Conservation (phyloP, 2,113 vertebrate genomes). For the Axis porcinus region DNA sequence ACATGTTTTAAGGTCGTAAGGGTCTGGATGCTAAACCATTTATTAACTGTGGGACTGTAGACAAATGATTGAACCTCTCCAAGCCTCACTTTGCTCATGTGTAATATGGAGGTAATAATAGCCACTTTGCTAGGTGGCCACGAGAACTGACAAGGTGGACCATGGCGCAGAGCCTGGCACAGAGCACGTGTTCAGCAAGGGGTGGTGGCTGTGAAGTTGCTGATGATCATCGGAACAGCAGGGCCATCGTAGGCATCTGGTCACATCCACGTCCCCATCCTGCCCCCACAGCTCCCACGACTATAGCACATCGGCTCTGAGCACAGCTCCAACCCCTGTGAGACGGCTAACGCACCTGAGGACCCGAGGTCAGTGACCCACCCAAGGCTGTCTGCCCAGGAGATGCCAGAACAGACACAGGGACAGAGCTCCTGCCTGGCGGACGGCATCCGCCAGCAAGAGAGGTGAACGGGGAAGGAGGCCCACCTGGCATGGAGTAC, state of each 20-base stretch:
- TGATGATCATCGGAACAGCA: rapidly evolving
- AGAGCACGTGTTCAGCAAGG: background rate
- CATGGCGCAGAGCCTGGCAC: background rate
- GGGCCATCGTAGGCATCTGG: rapidly evolving
- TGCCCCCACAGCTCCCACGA: background rate
- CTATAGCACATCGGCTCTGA: background rate
- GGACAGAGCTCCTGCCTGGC: rapidly evolving
- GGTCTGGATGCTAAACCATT: background rate
- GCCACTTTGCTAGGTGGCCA: background rate
- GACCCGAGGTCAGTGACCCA: background rate
- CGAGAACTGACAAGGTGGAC: background rate
- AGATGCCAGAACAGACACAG: background rate
- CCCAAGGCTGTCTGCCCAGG: too few relatives aligned
- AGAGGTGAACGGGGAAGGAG: background rate
- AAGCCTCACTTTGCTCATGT: background rate
- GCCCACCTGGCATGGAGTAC: constrained; percentile 92
- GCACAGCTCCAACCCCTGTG: background rate
- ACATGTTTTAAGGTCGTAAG: rapidly evolving
- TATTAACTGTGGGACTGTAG: background rate
- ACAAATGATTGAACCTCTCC: background rate
- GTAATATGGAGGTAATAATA: background rate
- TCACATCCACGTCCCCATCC: background rate
- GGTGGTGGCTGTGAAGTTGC: rapidly evolving
- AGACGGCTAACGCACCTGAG: background rate
- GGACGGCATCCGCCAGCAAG: background rate